Percentiles rank a stretch among this genome's conserved stretches.
phyloP scores from a whole-genome alignment of 2,888 invertebrate species.

The Eristalinus aeneus region DNA sequence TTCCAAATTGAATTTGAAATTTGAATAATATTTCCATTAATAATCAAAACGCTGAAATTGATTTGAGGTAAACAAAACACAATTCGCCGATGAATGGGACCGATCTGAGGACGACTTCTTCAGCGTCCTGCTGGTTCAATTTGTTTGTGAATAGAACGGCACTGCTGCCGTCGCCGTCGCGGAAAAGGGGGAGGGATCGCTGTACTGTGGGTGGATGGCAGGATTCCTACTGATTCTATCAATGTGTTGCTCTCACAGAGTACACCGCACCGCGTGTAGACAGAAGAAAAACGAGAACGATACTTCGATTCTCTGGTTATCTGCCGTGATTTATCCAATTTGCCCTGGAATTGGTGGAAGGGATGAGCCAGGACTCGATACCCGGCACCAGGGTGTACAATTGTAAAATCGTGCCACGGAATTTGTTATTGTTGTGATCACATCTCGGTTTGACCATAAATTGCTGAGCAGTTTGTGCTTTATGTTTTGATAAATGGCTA shows the following conservation, averaged over 20 bases:
- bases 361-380: background rate
- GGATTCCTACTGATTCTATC: conserved; percentile 37
- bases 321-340: conserved; percentile 67
- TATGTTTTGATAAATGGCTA: conserved; percentile 65
- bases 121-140: background rate
- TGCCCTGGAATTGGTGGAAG: conserved; percentile 22
- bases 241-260: conserved; percentile 22
- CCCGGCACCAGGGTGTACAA: conserved; percentile 5
- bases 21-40: conserved; percentile 71
- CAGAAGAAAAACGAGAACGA: conserved; percentile 40
- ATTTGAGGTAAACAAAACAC: conserved; percentile 69
- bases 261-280: background rate
- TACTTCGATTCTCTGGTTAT: conserved; percentile 58
- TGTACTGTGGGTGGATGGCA: conserved; percentile 12
- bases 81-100: conserved; percentile 29
- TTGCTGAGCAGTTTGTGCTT: conserved; percentile 61
- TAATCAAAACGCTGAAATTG: conserved; percentile 70
- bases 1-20: conserved; percentile 68
- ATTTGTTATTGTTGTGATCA: conserved; percentile 57
- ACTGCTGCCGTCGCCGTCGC: background rate
- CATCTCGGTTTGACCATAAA: conserved; percentile 63
- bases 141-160: conserved; percentile 6
- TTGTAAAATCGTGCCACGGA: conserved; percentile 48
- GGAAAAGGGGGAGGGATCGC: conserved; percentile 1
- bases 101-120: conserved; percentile 24